phyloP scores from a whole-genome alignment of 2,797 vertebrate species.

The Margarornis squamiger region DNA sequence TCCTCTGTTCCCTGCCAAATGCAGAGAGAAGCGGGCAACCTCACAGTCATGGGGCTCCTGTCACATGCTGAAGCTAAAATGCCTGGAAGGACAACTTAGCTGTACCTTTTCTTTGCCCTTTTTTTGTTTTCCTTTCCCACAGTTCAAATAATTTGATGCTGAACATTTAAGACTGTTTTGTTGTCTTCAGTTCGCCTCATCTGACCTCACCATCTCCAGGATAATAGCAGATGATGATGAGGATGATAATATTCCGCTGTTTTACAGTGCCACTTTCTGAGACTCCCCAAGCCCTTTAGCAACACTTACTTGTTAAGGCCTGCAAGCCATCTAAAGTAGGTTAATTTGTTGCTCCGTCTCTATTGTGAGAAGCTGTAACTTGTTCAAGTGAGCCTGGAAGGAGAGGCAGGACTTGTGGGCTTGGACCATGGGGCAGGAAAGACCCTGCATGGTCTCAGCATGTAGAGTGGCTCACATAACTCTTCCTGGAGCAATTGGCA shows the following conservation, averaged over 20 bases:
- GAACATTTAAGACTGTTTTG: conserved; percentile 17
- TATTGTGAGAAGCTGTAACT: neutral
- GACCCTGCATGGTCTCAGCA: neutral
- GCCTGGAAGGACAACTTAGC: neutral
- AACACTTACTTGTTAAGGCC: neutral
- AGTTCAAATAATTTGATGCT: conserved; percentile 26
- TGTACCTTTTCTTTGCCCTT: neutral
- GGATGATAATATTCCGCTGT: neutral
- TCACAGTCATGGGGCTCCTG: rapidly evolving
- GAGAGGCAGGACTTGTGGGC: neutral
- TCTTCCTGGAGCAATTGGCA: neutral
- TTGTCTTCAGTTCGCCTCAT: conserved; percentile 31
- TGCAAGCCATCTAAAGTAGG: conserved; percentile 20
- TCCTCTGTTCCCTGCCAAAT: neutral
- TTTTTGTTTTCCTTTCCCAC: neutral
- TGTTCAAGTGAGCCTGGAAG: neutral
- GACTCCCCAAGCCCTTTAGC: neutral
- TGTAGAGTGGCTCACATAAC: rapidly evolving
- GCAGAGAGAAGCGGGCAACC: neutral
- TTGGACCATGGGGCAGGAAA: neutral
- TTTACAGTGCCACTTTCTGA: neutral
- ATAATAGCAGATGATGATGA: neutral
- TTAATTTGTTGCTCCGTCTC: conserved; percentile 14
- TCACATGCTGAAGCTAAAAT: neutral
- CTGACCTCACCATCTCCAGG: neutral